phyloP scores from a whole-genome alignment of 2,888 invertebrate genomes.

The Eupeodes luniger region DNA sequence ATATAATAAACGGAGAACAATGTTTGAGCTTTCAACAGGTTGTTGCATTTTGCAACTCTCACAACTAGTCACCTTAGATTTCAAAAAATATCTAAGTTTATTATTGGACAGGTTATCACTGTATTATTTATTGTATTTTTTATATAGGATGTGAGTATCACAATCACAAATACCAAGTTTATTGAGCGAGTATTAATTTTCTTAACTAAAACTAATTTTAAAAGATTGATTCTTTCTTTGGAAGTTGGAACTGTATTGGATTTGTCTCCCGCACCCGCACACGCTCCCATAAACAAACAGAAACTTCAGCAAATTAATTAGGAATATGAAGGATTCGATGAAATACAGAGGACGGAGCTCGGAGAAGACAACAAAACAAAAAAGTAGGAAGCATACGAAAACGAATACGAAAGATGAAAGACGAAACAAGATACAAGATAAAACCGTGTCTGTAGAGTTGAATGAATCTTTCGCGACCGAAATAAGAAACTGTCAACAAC shows the following conservation, averaged over 20 bases:
- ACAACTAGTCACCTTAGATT: slow-evolving; percentile 12
- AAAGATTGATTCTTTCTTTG: slow-evolving; percentile 43
- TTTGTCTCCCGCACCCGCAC: too few species aligned
- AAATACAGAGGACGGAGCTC: background rate
- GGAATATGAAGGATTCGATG: background rate
- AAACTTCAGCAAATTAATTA: background rate
- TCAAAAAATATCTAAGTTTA: background rate
- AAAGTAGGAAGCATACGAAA: slow-evolving; percentile 42
- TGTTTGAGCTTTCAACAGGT: slow-evolving; percentile 52
- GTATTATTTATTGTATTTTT: background rate
- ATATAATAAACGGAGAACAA: slow-evolving; percentile 19
- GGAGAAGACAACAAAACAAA: slow-evolving; percentile 35
- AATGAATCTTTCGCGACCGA: slow-evolving; percentile 71
- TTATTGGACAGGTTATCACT: too few species aligned
- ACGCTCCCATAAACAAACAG: slow-evolving; percentile 1
- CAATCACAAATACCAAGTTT: background rate
- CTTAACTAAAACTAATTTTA: background rate
- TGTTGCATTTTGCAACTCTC: slow-evolving; percentile 22
- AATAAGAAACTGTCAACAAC: slow-evolving; percentile 67
- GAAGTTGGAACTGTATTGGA: slow-evolving; percentile 12
- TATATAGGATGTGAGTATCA: background rate
- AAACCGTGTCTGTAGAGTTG: slow-evolving; percentile 48
- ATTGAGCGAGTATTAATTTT: background rate
- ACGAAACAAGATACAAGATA: slow-evolving; percentile 23
- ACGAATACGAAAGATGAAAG: slow-evolving; percentile 15